Evolutionary conservation across 2,888 invertebrate genomes (phyloP).

Genomic region (Nephrotoma flavescens): DNA sequence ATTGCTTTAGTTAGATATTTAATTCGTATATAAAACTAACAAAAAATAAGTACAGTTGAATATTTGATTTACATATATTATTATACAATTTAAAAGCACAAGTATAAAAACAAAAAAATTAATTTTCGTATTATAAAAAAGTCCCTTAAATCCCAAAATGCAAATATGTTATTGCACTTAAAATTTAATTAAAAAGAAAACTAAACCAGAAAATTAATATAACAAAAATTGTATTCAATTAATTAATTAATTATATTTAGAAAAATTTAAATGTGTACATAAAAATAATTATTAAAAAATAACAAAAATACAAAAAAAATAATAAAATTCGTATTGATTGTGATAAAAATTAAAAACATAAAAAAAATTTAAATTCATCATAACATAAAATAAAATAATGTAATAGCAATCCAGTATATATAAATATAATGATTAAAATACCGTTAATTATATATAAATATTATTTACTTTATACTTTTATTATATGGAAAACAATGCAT

Average conservation of each 20-base stretch:
- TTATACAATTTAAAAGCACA: background rate
- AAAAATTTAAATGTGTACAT: background rate
- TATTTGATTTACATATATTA: background rate
- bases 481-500: background rate
- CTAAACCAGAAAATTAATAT: background rate
- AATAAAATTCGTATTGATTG: background rate
- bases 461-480: background rate
- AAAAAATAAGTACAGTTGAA: background rate
- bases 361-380: background rate
- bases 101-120: background rate
- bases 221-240: background rate
- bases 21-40: background rate
- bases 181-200: background rate
- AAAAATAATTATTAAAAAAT: background rate
- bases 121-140: background rate
- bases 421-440: background rate
- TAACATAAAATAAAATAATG: background rate
- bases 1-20: background rate
- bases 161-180: background rate
- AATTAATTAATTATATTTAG: background rate
- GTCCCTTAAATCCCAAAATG: background rate
- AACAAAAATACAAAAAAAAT: background rate
- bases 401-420: background rate
- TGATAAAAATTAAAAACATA: background rate
- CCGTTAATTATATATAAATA: background rate